These are phyloP conservation scores for Morone chrysops DNA, from an alignment of 2,113 vertebrate species.

Conservation along the genomic window DNA sequence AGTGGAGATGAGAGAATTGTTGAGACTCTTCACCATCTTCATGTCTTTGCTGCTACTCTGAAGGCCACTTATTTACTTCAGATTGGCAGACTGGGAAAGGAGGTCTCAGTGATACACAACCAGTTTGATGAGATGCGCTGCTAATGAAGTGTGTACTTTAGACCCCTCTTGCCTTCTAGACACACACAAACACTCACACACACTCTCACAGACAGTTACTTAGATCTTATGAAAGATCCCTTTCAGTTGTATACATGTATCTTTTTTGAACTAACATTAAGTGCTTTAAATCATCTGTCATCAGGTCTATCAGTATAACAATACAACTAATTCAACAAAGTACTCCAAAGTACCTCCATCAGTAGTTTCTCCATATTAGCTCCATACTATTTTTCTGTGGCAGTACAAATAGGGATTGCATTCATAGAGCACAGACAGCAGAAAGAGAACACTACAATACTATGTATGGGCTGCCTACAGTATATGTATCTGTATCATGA, in stretches of 20 bases:
- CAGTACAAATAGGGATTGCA: neutral
- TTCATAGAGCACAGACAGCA: neutral
- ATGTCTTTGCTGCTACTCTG: constrained; percentile 38
- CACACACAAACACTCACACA: no score
- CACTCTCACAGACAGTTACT: no score
- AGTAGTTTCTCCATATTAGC: neutral
- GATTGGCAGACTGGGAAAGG: constrained; percentile 30
- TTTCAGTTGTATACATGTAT: no score
- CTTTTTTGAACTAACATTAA: neutral
- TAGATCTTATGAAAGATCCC: no score
- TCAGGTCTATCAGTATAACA: neutral
- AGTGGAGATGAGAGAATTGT: constrained; percentile 39
- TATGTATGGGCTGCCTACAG: neutral
- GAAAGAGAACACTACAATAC: neutral
- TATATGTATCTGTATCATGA: neutral
- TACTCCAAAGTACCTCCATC: neutral
- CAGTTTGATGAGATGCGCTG: neutral
- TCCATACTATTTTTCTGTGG: neutral
- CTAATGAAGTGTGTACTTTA: no score
- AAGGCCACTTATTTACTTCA: constrained; percentile 42
- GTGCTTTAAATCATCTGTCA: neutral
- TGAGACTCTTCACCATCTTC: constrained; percentile 21
- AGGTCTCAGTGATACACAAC: constrained; percentile 26
- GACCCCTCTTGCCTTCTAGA: no score
- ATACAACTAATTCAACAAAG: neutral